A percentile compares a stretch with the other conserved stretches of the same genome.
phyloP scores from a whole-genome alignment of 2,888 invertebrate genomes.

The Entomobrya proxima region DNA sequence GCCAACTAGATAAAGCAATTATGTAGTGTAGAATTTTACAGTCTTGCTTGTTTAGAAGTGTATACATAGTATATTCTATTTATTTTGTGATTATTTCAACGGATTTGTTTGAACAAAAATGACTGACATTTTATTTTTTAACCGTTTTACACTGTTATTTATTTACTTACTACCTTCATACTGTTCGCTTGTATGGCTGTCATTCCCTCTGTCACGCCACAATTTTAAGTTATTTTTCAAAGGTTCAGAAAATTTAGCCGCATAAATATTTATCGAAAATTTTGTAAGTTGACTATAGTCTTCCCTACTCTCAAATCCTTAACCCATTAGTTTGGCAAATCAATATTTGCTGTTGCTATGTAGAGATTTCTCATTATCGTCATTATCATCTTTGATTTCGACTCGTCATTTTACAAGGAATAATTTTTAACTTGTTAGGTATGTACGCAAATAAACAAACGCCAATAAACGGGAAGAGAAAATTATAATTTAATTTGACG shows the following conservation, averaged over 20 bases:
- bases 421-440: too few species aligned
- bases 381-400: background rate
- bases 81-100: background rate
- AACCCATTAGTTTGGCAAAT: slow-evolving; percentile 51
- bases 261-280: background rate
- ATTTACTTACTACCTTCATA: background rate
- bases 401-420: background rate
- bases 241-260: background rate
- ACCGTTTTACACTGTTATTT: background rate
- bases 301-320: too few species aligned
- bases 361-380: background rate
- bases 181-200: slow-evolving; percentile 17
- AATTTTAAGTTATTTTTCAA: slow-evolving; percentile 26
- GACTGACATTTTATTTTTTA: slow-evolving; percentile 46
- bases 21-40: too few species aligned
- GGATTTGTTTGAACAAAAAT: background rate
- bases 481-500: slow-evolving; percentile 63
- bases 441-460: too few species aligned
- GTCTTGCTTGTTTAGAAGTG: too few species aligned
- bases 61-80: too few species aligned
- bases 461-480: slow-evolving; percentile 53
- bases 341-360: slow-evolving; percentile 20
- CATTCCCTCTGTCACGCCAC: slow-evolving; percentile 53
- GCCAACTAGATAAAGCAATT: background rate
- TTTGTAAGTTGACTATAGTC: slow-evolving; percentile 16